Conservation (phyloP, 2,888 invertebrate genomes). For the Xestia c-nigrum region DNA sequence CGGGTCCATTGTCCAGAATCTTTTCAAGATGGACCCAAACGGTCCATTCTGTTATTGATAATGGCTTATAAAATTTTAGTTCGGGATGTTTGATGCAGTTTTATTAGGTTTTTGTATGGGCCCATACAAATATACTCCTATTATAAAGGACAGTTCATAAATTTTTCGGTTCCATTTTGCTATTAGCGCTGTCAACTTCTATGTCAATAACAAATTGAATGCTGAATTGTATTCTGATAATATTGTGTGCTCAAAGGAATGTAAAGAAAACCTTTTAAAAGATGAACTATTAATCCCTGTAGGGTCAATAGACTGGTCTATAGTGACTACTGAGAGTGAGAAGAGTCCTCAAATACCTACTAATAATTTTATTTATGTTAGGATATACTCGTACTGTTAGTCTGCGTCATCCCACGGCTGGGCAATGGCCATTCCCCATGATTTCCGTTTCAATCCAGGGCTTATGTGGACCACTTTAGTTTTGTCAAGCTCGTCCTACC, state of each 20-base stretch:
- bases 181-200: conserved; percentile 67
- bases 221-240: conserved; percentile 54
- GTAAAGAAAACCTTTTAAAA: conserved; percentile 31
- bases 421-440: too few species aligned
- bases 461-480: too few species aligned
- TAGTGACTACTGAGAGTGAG: background rate
- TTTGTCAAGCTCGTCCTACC: too few species aligned
- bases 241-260: conserved; percentile 60
- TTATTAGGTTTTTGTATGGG: conserved; percentile 80
- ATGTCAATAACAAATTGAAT: conserved; percentile 69
- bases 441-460: too few species aligned
- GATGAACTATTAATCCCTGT: conserved; percentile 40
- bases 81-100: conserved; percentile 77
- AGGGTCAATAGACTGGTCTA: conserved; percentile 13
- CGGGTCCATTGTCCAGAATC: conserved; percentile 80
- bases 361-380: background rate
- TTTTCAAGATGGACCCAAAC: conserved; percentile 80
- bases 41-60: conserved; percentile 83
- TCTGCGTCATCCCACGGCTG: too few species aligned
- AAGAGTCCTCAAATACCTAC: background rate
- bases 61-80: conserved; percentile 81
- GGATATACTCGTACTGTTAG: background rate
- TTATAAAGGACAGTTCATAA: conserved; percentile 73
- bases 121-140: conserved; percentile 72
- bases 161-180: conserved; percentile 59